Conservation (phyloP, 2,113 vertebrate species). For the Shinisaurus crocodilurus region DNA sequence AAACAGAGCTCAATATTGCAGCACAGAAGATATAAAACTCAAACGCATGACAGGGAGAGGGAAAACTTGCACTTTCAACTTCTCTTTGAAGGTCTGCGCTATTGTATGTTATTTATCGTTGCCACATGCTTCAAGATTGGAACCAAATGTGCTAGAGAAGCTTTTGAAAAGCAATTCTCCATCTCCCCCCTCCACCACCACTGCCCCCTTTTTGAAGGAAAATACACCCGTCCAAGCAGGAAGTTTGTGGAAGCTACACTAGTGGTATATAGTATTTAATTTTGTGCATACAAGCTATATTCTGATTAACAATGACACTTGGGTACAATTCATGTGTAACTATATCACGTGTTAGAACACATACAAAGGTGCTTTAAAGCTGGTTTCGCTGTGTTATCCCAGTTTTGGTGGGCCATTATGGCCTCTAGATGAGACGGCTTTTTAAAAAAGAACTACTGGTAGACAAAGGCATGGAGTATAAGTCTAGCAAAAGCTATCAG, state of each 20-base stretch:
- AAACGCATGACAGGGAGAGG: slow-evolving; percentile 73
- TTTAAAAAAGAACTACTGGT: background rate
- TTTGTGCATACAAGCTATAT: background rate
- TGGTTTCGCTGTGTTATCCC: background rate
- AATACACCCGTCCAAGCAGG: background rate
- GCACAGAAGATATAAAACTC: slow-evolving; percentile 69
- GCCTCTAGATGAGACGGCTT: background rate
- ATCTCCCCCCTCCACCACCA: too few species aligned
- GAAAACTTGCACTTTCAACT: slow-evolving; percentile 75
- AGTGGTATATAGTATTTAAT: too few species aligned
- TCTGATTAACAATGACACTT: background rate
- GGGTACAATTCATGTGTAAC: background rate
- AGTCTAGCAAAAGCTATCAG: background rate
- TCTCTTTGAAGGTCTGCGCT: slow-evolving; percentile 83
- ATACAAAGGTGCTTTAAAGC: background rate
- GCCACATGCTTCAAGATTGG: slow-evolving; percentile 79
- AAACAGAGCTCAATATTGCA: slow-evolving; percentile 68
- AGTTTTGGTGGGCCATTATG: background rate
- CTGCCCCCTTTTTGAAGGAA: background rate
- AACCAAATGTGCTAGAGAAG: slow-evolving; percentile 75
- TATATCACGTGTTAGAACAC: background rate
- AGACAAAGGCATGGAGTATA: background rate
- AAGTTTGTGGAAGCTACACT: background rate
- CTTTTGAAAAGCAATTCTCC: slow-evolving; percentile 54
- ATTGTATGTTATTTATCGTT: slow-evolving; percentile 74